Evolutionary conservation across 1,140 invertebrate genomes (phyloP).

Genomic region (Drosophila kohkoa): DNA sequence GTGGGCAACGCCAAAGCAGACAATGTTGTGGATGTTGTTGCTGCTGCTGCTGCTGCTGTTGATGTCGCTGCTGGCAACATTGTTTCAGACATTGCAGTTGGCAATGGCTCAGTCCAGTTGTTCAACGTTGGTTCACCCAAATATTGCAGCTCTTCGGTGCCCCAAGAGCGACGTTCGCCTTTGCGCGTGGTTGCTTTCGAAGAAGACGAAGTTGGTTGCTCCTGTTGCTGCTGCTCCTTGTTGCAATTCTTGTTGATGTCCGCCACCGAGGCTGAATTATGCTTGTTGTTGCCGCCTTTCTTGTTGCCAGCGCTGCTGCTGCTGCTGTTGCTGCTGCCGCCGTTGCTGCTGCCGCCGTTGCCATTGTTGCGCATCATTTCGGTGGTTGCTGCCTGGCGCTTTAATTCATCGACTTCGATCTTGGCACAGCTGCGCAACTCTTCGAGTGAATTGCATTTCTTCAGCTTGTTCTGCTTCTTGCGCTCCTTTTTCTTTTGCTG

Average conservation of each 20-base stretch:
- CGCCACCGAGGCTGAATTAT: conserved; percentile 67
- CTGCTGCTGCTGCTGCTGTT: neutral
- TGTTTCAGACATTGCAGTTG: conserved; percentile 9
- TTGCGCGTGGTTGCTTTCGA: conserved; percentile 49
- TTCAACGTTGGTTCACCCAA: conserved; percentile 57
- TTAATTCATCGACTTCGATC: conserved; percentile 78
- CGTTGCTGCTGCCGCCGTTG: conserved; percentile 14
- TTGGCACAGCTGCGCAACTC: conserved; percentile 86
- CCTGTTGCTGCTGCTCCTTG: conserved; percentile 55
- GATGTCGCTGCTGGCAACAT: conserved; percentile 7
- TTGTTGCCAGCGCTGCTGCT: conserved; percentile 20
- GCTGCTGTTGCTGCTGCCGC: too few relatives aligned
- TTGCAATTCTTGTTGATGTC: conserved; percentile 66
- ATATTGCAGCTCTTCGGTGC: conserved; percentile 86
- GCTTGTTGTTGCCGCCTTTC: conserved; percentile 45
- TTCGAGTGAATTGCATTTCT: conserved; percentile 89
- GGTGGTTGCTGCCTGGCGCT: conserved; percentile 80
- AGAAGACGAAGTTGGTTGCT: conserved; percentile 10
- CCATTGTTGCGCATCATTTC: conserved; percentile 81
- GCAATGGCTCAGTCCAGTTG: conserved; percentile 8
- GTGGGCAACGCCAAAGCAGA: conserved; percentile 42
- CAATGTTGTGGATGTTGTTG: conserved; percentile 9
- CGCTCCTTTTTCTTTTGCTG: conserved; percentile 74
- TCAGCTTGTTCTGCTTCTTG: conserved; percentile 84
- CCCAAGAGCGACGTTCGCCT: conserved; percentile 88